Evolutionary conservation across 2,888 invertebrate genomes (phyloP), one percentile per base, ranked within the genome.

Genomic region (Lycaena phlaeas): DNA sequence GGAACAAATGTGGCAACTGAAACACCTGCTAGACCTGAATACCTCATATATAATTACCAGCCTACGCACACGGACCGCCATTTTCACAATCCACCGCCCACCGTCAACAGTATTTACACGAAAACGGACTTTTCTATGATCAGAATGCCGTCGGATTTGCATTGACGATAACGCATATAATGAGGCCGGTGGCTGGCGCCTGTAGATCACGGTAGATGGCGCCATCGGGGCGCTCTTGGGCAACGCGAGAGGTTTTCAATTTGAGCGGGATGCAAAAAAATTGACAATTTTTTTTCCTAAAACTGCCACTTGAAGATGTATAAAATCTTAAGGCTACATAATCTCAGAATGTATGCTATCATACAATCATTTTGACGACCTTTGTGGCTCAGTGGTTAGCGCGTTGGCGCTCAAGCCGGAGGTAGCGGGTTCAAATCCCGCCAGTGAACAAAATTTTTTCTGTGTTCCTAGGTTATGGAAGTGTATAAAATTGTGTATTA

Each of bases 121-220:
- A 62, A 57, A 58, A 56, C 48, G 38, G 44, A 53, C 51, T 54
- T 58, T 56, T 56, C 46, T 48, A 37, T 44, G 45, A 71, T 71
- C 70, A 65, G 69, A 72, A 66, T 62, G 64, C 57, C 61, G 64
- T 57, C 48, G 60, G 64, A 72, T 75, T 75, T 73, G 75, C 74
- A 76, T 76, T 65, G 67, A 67, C 53, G 74, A 74, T 72, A 76
- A 36, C 29, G 27, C 25, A 29, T 38, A 45, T 72, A 71, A 72
- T 66, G 68, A 74, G 61, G 56, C 57, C 56, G 56, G n/a, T n/a
- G n/a, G 54, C 50, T 49, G 68, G 74, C 71, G 71, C 69, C 74
- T 55, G 58, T 72, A 73, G 73, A 74, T 72, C 77, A 72, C 74
- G 61, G 54, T 70, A 74, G 74, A 74, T 73, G 79, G 77, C 78